phyloP scores from a whole-genome alignment of 1,140 invertebrate species.

The Bombus picipes region DNA sequence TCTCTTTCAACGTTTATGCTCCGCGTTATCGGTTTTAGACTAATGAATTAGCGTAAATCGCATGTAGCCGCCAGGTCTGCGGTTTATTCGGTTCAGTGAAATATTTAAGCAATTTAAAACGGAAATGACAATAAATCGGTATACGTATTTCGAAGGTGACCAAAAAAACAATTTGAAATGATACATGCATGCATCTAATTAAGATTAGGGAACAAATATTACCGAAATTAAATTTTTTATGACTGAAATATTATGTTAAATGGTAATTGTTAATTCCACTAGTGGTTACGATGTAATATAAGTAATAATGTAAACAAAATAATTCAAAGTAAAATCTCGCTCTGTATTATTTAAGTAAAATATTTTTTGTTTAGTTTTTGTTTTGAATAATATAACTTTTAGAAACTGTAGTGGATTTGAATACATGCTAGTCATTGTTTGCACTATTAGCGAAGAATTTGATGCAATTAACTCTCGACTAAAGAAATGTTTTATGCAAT shows the following conservation, averaged over 20 bases:
- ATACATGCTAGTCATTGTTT: no score
- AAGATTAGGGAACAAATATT: not conserved
- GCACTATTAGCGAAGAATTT: not conserved
- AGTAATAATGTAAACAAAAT: not conserved
- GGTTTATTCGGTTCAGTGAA: slow-evolving; percentile 46
- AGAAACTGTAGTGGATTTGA: not conserved
- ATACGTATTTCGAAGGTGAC: not conserved
- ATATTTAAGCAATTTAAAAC: slow-evolving; percentile 49
- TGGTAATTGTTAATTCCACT: not conserved
- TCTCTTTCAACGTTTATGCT: slow-evolving; percentile 38
- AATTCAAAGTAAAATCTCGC: not conserved
- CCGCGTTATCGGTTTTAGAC: slow-evolving; percentile 48
- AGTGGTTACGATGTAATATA: not conserved
- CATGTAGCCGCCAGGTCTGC: slow-evolving; percentile 9
- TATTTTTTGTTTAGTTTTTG: not conserved
- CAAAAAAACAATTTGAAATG: not conserved
- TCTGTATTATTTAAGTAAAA: not conserved
- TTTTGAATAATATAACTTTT: not conserved
- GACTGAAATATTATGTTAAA: not conserved
- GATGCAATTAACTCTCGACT: not conserved
- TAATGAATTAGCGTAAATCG: slow-evolving; percentile 66
- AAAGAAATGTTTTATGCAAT: not conserved
- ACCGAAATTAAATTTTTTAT: not conserved
- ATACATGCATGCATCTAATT: not conserved
- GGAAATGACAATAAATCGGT: slow-evolving; percentile 44